Evolutionary conservation across 2,888 invertebrate species (phyloP).

Genomic region (Apamea epomidion): DNA sequence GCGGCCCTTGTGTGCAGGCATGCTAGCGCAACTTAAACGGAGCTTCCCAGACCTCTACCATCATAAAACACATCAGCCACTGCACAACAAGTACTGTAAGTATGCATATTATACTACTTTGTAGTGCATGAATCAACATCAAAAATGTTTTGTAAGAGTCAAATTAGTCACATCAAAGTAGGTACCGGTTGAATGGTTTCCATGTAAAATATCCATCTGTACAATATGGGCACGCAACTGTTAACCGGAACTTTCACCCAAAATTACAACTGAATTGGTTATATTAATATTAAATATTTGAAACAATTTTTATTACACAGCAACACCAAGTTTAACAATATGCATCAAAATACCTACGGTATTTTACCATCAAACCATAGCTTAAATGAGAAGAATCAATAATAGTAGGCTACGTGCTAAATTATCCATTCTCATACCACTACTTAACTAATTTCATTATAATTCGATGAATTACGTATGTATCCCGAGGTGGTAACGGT

Average conservation of each 20-base stretch:
- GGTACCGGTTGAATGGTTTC: slow-evolving; percentile 45
- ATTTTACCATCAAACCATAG: slow-evolving; percentile 18
- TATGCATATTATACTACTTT: slow-evolving; percentile 80
- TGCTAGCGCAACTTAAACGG: slow-evolving; percentile 96
- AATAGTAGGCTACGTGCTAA: background rate
- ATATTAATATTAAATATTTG: slow-evolving; percentile 2
- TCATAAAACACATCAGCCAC: slow-evolving; percentile 94
- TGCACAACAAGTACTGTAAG: slow-evolving; percentile 93
- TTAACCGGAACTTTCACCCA: slow-evolving; percentile 35
- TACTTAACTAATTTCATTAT: slow-evolving; percentile 12
- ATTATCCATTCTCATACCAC: slow-evolving; percentile 34
- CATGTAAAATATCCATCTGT: slow-evolving; percentile 65
- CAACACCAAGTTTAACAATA: slow-evolving; percentile 21
- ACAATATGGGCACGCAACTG: slow-evolving; percentile 51
- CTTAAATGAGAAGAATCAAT: background rate
- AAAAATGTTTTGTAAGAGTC: slow-evolving; percentile 46
- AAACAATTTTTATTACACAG: background rate
- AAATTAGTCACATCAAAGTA: slow-evolving; percentile 50
- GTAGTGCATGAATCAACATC: slow-evolving; percentile 79
- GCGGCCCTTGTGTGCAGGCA: slow-evolving; percentile 93
- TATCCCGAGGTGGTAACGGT: slow-evolving; percentile 15
- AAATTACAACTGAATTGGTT: slow-evolving; percentile 23
- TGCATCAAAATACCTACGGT: slow-evolving; percentile 13
- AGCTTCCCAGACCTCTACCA: slow-evolving; percentile 96
- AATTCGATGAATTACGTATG: slow-evolving; percentile 7